Evolutionary conservation across 1,140 invertebrate genomes (phyloP).

Genomic region (Branchinecta lynchi): DNA sequence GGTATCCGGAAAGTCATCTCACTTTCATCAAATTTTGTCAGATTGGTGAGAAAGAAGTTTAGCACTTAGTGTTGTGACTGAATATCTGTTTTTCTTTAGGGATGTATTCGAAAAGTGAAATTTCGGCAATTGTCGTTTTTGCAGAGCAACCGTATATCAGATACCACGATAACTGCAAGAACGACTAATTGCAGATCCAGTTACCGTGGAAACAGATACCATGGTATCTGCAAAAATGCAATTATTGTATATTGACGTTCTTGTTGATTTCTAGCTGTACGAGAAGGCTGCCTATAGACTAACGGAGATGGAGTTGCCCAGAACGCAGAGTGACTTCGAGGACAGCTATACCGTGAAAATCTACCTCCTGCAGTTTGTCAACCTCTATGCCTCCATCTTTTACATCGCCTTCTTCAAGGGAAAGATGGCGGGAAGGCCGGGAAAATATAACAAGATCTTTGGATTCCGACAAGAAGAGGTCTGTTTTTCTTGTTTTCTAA

Average conservation of each 20-base stretch:
- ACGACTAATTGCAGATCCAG: too few species aligned
- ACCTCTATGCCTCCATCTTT: conserved; percentile 96
- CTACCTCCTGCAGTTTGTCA: conserved; percentile 93
- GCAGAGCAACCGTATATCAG: too few species aligned
- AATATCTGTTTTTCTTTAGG: too few species aligned
- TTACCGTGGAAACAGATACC: too few species aligned
- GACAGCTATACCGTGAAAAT: conserved; percentile 93
- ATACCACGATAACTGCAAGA: too few species aligned
- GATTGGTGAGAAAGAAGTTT: too few species aligned
- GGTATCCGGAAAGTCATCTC: too few species aligned
- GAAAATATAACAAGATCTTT: conserved; percentile 56
- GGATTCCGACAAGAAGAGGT: conserved; percentile 69
- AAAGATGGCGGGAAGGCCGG: conserved; percentile 71
- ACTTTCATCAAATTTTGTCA: too few species aligned
- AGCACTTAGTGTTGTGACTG: too few species aligned
- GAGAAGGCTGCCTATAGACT: conserved; percentile 73
- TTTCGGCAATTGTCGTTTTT: too few species aligned
- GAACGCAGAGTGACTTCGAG: conserved; percentile 95
- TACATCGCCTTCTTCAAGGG: conserved; percentile 98
- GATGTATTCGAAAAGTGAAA: too few species aligned
- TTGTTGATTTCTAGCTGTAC: conserved; percentile 49
- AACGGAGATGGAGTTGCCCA: conserved; percentile 80
- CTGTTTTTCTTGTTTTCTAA: conserved; percentile 21
- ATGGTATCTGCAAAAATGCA: too few species aligned
- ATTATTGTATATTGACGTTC: conserved; percentile 16